These are phyloP conservation scores for Gymnoscopelus braueri DNA, from an alignment of 2,797 vertebrate genomes.

Conservation along the genomic window DNA sequence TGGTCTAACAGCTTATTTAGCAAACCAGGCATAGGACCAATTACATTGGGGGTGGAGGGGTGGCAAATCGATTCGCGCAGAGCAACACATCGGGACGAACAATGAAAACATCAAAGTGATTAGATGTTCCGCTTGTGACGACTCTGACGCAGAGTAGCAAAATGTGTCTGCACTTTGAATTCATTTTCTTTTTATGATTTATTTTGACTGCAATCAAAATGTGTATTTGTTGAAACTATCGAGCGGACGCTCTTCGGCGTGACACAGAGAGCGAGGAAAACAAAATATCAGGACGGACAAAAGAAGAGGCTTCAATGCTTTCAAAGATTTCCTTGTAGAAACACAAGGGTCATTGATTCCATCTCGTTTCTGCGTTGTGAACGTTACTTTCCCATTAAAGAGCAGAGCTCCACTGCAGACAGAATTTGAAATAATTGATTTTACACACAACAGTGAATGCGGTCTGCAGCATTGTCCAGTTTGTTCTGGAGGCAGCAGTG, in stretches of 20 bases:
- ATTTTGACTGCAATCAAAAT: constrained; percentile 32
- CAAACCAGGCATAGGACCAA: constrained; percentile 67
- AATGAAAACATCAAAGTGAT: constrained; percentile 63
- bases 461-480: not conserved
- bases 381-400: constrained; percentile 17
- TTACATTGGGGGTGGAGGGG: constrained; percentile 47
- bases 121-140: constrained; percentile 37
- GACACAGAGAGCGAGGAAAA: constrained; percentile 8
- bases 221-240: constrained; percentile 34
- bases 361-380: constrained; percentile 1
- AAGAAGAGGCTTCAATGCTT: constrained; percentile 11
- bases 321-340: constrained; percentile 11
- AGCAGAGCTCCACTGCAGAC: not conserved
- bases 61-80: constrained; percentile 60
- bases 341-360: constrained; percentile 20
- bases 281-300: constrained; percentile 6
- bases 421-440: constrained; percentile 42
- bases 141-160: constrained; percentile 18
- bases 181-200: constrained; percentile 17
- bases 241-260: constrained; percentile 10
- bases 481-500: constrained; percentile 13
- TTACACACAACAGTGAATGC: constrained; percentile 34
- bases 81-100: constrained; percentile 56
- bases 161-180: constrained; percentile 50
- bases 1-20: constrained; percentile 70